phyloP scores from a whole-genome alignment of 1,140 invertebrate species.

The Apis dorsata region DNA sequence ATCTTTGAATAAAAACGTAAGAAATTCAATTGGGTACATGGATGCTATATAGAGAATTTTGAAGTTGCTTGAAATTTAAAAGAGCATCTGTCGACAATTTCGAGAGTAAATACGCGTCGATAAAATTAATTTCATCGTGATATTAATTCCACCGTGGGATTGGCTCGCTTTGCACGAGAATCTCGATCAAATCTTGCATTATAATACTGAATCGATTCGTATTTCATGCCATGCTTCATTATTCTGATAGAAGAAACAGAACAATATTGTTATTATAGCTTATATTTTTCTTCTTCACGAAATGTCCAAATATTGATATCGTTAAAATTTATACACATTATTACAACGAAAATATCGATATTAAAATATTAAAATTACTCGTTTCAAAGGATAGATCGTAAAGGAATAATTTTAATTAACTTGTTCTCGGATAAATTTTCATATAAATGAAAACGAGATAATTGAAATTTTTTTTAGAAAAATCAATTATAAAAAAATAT shows the following conservation, averaged over 20 bases:
- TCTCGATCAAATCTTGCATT: neutral
- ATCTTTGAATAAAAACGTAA: too few relatives aligned
- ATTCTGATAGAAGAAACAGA: neutral
- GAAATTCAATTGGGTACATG: neutral
- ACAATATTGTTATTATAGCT: neutral
- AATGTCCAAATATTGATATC: too few relatives aligned
- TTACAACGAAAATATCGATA: too few relatives aligned
- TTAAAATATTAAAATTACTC: too few relatives aligned
- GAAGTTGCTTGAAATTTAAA: neutral
- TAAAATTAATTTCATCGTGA: constrained; percentile 11
- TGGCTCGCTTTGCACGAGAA: constrained; percentile 5
- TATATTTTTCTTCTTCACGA: too few relatives aligned
- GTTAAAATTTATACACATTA: too few relatives aligned
- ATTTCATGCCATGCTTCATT: neutral
- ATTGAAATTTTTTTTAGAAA: too few relatives aligned
- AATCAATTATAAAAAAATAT: too few relatives aligned
- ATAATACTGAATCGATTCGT: neutral
- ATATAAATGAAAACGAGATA: too few relatives aligned
- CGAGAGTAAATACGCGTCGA: constrained; percentile 17
- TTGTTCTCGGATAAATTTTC: too few relatives aligned
- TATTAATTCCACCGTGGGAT: constrained; percentile 18
- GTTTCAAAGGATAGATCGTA: too few relatives aligned
- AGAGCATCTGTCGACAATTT: neutral
- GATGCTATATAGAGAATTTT: neutral
- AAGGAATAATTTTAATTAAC: too few relatives aligned